Base-by-base conservation (phyloP, 2,888 invertebrate genomes). In the Rutpela maculata region DNA sequence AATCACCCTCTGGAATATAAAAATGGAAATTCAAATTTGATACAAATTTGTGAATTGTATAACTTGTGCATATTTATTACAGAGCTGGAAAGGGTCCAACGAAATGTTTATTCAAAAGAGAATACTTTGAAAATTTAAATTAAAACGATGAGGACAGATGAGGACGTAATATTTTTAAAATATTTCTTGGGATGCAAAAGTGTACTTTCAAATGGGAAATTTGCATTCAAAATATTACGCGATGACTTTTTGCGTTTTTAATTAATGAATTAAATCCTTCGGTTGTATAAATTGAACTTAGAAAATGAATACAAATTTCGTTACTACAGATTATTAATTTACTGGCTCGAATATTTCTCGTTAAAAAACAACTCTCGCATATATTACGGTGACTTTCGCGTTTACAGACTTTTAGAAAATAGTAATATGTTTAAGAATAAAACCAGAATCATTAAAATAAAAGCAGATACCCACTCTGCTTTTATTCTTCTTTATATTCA, bases 51-150 rank as follows among this genome's bases (percentile, higher is more conserved):
- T 81, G 87, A 88, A 88, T 88, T 86, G 88, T 82, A 82, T 85
- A 85, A 87, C 85, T 86, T 87, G 85, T 86, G 88, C 87, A 88
- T 88, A 88, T 88, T 88, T 88, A 88, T 88, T 87, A 87, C 84
- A 82, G 82, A 81, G 80, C 83, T 79, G 84, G 81, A 85, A 84
- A 84, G 85, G 86, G 85, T 85, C 85, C 85, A 78, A 50, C 80
- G 84, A 87, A 88, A 88, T 88, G 88, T 88, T 88, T 88, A 88
- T 88, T 88, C 88, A 88, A 87, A 87, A 86, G 87, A 84, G 84
- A 86, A 85, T 83, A 86, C 86, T 86, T 88, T 86, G 85, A 82
- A 87, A 87, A 87, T 88, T 88, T 86, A 87, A 88, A 88, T 87
- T 86, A 86, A 87, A 87, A 85, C 84, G 81, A 83, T 78, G 70